Evolutionary conservation across 2,888 invertebrate species (phyloP).

Genomic region (Cheilosia scutellata): DNA sequence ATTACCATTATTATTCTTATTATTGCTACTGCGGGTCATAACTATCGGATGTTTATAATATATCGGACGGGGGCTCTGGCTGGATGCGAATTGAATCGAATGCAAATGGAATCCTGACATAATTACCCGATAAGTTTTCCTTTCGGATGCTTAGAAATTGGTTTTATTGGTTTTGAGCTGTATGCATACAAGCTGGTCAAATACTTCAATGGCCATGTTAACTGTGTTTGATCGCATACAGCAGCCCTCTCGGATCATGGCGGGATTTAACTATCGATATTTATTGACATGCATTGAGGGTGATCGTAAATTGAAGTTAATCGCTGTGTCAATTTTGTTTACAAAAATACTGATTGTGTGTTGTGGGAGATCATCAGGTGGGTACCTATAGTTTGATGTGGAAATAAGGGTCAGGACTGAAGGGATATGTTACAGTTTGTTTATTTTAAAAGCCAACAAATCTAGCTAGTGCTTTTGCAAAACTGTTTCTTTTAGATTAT

Average conservation of each 20-base stretch:
- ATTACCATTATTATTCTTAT: slow-evolving; percentile 71
- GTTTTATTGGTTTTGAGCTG: slow-evolving; percentile 50
- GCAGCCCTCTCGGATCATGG: not conserved
- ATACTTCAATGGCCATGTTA: slow-evolving; percentile 38
- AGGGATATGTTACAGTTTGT: no score
- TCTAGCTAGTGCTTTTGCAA: no score
- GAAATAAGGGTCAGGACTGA: not conserved
- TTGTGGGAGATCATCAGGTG: not conserved
- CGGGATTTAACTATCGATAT: slow-evolving; percentile 10
- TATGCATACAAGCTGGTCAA: slow-evolving; percentile 30
- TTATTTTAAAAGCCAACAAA: no score
- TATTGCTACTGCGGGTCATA: slow-evolving; percentile 65
- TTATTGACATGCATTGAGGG: not conserved
- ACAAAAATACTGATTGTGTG: not conserved
- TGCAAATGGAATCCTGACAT: slow-evolving; percentile 76
- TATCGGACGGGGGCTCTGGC: slow-evolving; percentile 9
- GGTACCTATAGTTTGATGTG: not conserved
- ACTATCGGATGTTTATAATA: slow-evolving; percentile 63
- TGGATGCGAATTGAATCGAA: slow-evolving; percentile 51
- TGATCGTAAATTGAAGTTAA: not conserved
- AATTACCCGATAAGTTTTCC: slow-evolving; percentile 74
- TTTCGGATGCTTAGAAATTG: slow-evolving; percentile 70
- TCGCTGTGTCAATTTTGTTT: not conserved
- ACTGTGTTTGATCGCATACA: slow-evolving; percentile 52
- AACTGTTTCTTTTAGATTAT: no score